Evolutionary conservation across 2,113 vertebrate species (phyloP).

Genomic region (Festucalex cinctus): DNA sequence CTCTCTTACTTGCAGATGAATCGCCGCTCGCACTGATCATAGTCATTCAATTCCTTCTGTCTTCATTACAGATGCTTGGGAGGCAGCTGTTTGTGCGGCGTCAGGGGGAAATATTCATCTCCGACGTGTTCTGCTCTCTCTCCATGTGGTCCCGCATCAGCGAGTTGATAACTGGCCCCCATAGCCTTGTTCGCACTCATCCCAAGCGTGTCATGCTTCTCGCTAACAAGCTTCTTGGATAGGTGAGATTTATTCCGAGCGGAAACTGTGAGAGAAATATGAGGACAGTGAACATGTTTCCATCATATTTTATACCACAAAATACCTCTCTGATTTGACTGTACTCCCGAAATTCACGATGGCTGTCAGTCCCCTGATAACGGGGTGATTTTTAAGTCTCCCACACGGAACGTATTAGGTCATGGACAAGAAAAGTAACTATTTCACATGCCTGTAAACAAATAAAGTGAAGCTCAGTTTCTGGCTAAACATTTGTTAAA

Average conservation of each 20-base stretch:
- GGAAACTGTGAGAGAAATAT: not conserved
- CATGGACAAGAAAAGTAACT: no score
- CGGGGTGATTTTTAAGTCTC: no score
- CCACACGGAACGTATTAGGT: no score
- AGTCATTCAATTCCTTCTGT: slow-evolving; percentile 38
- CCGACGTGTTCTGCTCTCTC: slow-evolving; percentile 24
- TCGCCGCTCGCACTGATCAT: slow-evolving; percentile 45
- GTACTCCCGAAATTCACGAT: no score
- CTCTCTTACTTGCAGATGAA: slow-evolving; percentile 34
- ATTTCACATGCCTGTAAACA: no score
- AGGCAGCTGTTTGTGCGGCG: slow-evolving; percentile 37
- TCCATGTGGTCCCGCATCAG: slow-evolving; percentile 39
- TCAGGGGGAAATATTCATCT: slow-evolving; percentile 45
- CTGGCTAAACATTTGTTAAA: no score
- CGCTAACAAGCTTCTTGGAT: slow-evolving; percentile 3
- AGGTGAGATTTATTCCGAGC: slow-evolving; percentile 27
- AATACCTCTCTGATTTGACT: not conserved
- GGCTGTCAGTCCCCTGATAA: no score
- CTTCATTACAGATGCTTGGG: slow-evolving; percentile 43
- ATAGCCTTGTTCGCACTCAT: slow-evolving; percentile 25
- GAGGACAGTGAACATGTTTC: not conserved
- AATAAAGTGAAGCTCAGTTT: no score
- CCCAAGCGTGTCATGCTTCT: slow-evolving; percentile 36
- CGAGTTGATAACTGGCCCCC: slow-evolving; percentile 42
- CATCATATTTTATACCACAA: not conserved